Base-by-base conservation (phyloP, 1,140 invertebrate species). In the Bursaphelenchus mucronatus region DNA sequence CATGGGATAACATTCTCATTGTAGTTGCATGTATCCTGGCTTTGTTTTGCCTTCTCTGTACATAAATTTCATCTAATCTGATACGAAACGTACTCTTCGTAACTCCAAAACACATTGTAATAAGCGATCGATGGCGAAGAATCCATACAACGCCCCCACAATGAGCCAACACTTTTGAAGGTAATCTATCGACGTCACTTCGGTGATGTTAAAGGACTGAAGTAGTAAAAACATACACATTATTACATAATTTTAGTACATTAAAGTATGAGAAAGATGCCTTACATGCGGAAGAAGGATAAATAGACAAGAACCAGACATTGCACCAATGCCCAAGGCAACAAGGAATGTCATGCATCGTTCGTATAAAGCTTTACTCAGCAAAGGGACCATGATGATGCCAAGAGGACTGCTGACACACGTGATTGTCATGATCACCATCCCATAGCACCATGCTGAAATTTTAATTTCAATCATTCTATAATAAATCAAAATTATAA, bases 391-490 rank as follows among this genome's bases (percentile, higher is more conserved):
- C 8, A 77, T 49, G 11, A 76, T 49, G 10, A 77, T 75, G 15
- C 71, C 75, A 8, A 76, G 49, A 10, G 75, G 76, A 45, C 76
- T 66, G 6, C 64, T 61, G 46, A 76, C 72, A 17, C 63, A 62
- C 10, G 74, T 63, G 19, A 62, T 67, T 17, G 76, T 71, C 10
- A 78, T 54, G 10, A 78, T 68, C 15, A 66, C 49, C 10, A 77
- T 50, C 19, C 75, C 75, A 17, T 71, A 55, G 43, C 69, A 63
- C 76, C 76, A 78, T 59, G 76, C 75, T 77, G 67, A 64, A 76
- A 75, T 13, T 71, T 30, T 10, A 51, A 0, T 53, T 9, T 61
- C 8, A 10, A 17, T 13, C 13, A 40, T 57, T 49, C n/a, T 30
- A 11, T 21, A 10, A 3, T 11, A 11, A 13, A 7, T 58, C 44